These are phyloP conservation scores for Merops nubicus DNA, from an alignment of 2,113 vertebrate genomes.

Conservation along the genomic window DNA sequence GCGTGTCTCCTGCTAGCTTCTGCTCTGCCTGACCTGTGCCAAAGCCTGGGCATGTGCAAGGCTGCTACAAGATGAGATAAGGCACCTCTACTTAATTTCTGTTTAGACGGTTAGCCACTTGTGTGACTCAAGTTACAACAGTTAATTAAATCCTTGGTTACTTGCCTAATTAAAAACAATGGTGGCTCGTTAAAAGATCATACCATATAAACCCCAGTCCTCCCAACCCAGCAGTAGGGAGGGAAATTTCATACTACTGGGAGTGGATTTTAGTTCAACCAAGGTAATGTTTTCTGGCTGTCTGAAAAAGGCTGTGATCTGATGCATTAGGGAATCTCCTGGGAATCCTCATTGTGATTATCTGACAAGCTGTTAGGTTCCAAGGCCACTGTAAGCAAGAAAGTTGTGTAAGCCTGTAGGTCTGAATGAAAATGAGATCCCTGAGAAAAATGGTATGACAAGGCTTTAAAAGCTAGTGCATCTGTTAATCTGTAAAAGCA, in stretches of 20 bases:
- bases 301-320: not conserved
- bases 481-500: not conserved
- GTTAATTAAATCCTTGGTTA: constrained; percentile 6
- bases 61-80: not conserved
- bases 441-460: not conserved
- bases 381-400: not conserved
- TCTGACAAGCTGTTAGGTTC: not conserved
- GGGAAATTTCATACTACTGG: not conserved
- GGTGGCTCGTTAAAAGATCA: not conserved
- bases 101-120: not conserved
- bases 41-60: not conserved
- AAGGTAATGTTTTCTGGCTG: not conserved
- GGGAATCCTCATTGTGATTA: not conserved
- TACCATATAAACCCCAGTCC: not conserved
- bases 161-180: constrained; percentile 2
- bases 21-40: not conserved
- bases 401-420: not conserved
- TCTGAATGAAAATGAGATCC: not conserved
- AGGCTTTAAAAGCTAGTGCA: not conserved
- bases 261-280: not conserved
- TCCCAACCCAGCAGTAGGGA: not conserved
- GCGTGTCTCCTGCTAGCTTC: not conserved
- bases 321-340: not conserved
- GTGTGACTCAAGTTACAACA: not conserved
- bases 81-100: not conserved